phyloP scores from a whole-genome alignment of 2,113 vertebrate species.

The Pantherophis guttatus region DNA sequence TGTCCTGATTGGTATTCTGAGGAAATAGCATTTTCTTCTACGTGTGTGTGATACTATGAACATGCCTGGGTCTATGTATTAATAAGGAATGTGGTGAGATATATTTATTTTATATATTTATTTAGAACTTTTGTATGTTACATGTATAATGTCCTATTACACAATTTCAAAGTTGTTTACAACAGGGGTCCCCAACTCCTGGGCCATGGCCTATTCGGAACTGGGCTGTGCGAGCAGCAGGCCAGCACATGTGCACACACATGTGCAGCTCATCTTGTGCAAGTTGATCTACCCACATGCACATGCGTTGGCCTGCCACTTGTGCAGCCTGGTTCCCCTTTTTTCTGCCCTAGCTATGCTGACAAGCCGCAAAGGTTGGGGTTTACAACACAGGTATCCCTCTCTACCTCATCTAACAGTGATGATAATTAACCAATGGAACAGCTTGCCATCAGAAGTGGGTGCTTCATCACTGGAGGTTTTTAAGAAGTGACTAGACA shows the following conservation, averaged over 20 bases:
- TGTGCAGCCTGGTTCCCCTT: not conserved
- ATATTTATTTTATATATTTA: not conserved
- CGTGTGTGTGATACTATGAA: not conserved
- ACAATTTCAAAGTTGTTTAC: not conserved
- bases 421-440: not conserved
- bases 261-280: not conserved
- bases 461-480: not conserved
- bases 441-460: not conserved
- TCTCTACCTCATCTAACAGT: not conserved
- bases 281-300: not conserved
- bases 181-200: not conserved
- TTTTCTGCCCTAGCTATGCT: not conserved
- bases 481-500: not conserved
- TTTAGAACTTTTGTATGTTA: not conserved
- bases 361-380: not conserved
- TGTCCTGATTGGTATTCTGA: not conserved
- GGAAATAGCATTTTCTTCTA: not conserved
- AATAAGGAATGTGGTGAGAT: not conserved
- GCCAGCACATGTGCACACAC: too few relatives aligned
- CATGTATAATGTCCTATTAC: not conserved
- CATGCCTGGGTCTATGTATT: not conserved
- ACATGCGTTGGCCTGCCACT: not conserved
- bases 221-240: too few relatives aligned
- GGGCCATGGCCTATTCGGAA: not conserved
- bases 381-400: not conserved